Percentiles rank a stretch among this genome's conserved stretches.
These are phyloP conservation scores for Narcine bancroftii DNA, from an alignment of 2,113 vertebrate species.

Conservation along the genomic window DNA sequence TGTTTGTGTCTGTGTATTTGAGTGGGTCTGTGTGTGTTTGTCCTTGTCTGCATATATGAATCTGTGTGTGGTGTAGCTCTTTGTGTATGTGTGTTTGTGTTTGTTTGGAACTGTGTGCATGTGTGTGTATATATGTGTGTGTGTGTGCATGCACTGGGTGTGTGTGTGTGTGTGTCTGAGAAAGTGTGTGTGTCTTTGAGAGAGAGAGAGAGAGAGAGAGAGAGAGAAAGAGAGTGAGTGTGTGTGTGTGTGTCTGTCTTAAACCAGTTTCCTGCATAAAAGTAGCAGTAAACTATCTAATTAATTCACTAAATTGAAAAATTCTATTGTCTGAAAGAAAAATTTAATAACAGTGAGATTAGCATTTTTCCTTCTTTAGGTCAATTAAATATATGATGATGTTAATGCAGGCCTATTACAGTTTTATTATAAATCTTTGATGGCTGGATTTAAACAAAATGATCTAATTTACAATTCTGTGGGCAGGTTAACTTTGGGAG, in stretches of 20 bases:
- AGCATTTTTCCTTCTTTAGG: background rate
- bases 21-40: background rate
- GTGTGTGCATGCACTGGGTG: background rate
- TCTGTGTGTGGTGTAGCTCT: background rate
- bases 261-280: background rate
- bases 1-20: background rate
- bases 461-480: background rate
- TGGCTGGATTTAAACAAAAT: conserved; percentile 1
- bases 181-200: no score
- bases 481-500: background rate
- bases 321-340: background rate
- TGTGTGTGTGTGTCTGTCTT: background rate
- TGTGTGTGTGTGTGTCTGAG: background rate
- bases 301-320: background rate
- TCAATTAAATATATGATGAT: background rate
- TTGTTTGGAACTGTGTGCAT: background rate
- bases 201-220: no score
- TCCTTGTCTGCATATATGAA: background rate
- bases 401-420: background rate
- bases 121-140: background rate
- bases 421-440: conserved; percentile 20
- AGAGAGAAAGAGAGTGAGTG: background rate
- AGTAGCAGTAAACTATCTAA: background rate
- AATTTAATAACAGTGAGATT: background rate
- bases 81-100: background rate